Evolutionary conservation across 2,797 vertebrate species (phyloP).

Genomic region (Macropus fuliginosus): DNA sequence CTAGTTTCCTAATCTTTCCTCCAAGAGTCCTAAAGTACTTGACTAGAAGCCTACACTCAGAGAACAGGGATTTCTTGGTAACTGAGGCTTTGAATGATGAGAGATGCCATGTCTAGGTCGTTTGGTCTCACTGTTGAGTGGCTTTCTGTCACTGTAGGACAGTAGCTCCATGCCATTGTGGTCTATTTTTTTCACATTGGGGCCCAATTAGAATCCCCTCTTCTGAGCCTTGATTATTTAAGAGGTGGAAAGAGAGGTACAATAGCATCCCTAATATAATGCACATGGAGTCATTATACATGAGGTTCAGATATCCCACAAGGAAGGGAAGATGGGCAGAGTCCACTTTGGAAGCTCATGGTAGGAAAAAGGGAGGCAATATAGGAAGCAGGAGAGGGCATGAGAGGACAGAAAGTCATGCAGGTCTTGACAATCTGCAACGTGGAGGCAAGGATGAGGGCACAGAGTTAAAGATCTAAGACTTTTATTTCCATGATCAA

Average conservation of each 20-base stretch:
- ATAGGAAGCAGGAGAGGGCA: neutral
- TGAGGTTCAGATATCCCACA: rapidly evolving
- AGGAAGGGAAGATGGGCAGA: too few species aligned
- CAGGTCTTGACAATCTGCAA: neutral
- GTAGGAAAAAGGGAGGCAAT: conserved; percentile 14
- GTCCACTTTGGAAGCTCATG: neutral
- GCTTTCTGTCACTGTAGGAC: neutral
- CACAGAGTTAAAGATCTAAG: neutral
- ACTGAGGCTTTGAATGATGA: neutral
- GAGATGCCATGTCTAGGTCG: neutral
- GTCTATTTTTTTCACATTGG: neutral
- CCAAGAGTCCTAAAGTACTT: neutral
- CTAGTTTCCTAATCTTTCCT: neutral
- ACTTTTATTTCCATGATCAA: neutral
- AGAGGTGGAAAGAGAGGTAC: neutral
- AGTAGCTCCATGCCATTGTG: neutral
- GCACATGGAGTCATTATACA: neutral
- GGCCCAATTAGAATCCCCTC: neutral
- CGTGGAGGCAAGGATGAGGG: neutral
- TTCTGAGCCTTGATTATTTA: neutral
- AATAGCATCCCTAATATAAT: neutral
- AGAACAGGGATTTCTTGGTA: neutral
- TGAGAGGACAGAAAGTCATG: neutral
- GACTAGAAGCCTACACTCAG: neutral
- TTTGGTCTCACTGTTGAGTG: neutral